phyloP scores from a whole-genome alignment of 2,888 invertebrate species.

The Muschampia plurimacula region DNA sequence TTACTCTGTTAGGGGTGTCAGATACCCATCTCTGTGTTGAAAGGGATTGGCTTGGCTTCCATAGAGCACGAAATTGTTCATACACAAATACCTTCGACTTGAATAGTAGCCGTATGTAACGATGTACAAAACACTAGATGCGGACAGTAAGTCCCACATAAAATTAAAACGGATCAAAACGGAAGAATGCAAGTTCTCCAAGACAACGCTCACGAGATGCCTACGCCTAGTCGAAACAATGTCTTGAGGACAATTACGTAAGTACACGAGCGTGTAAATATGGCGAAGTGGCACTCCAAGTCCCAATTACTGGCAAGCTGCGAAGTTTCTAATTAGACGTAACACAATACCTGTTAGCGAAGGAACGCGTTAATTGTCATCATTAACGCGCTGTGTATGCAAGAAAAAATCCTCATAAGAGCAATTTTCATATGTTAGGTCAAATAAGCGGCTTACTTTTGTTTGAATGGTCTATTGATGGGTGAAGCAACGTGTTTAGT shows the following conservation, averaged over 20 bases:
- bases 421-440: conserved; percentile 10
- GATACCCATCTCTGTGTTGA: no score
- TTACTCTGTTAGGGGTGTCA: no score
- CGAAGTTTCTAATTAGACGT: conserved; percentile 44
- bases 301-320: conserved; percentile 35
- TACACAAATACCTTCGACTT: no score
- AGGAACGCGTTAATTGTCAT: conserved; percentile 44
- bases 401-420: conserved; percentile 17
- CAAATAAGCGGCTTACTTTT: neutral
- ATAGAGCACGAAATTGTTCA: no score
- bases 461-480: conserved; percentile 7
- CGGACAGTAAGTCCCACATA: neutral
- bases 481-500: neutral
- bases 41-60: no score
- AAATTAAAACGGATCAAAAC: neutral
- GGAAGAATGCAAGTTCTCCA: neutral
- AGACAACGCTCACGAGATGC: conserved; percentile 13
- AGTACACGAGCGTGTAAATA: conserved; percentile 31
- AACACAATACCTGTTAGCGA: conserved; percentile 44
- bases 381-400: conserved; percentile 39
- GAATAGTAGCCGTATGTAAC: no score
- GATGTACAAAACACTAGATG: no score
- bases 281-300: conserved; percentile 22
- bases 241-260: conserved; percentile 32
- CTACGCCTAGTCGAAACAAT: conserved; percentile 22